Conservation (phyloP, 2,113 vertebrate genomes). For the Neolamprologus fasciatus region DNA sequence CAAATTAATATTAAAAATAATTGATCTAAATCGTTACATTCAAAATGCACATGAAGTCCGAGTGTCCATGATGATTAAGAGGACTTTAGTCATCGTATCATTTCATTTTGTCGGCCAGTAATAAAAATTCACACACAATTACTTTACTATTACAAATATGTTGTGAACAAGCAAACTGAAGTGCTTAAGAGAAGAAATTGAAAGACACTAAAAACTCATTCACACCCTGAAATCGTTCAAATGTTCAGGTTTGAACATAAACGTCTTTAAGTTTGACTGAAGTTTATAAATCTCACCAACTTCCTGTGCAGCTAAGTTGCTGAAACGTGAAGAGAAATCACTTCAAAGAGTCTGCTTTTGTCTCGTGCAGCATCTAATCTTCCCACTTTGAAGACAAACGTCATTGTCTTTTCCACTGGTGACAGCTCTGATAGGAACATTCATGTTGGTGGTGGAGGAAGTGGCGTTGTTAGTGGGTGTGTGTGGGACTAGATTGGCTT, state of each 20-base stretch:
- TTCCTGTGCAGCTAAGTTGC: neutral
- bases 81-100: neutral
- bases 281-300: neutral
- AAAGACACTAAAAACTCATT: neutral
- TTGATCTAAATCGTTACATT: fast-evolving
- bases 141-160: neutral
- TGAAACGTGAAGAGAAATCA: slow-evolving; percentile 9
- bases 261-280: neutral
- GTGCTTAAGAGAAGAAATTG: neutral
- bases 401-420: slow-evolving; percentile 22
- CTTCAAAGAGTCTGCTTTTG: slow-evolving; percentile 38
- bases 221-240: neutral
- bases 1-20: neutral
- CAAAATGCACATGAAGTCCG: neutral
- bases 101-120: neutral
- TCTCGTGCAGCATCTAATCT: slow-evolving; percentile 46
- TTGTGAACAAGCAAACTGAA: neutral
- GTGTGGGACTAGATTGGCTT: slow-evolving; percentile 20
- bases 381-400: slow-evolving; percentile 26
- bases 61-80: neutral
- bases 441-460: slow-evolving; percentile 10
- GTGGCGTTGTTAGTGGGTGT: neutral
- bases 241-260: neutral
- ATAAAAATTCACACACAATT: neutral
- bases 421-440: slow-evolving; percentile 48